Base-by-base conservation (phyloP, 2,797 vertebrate species). In the Hemitrygon akajei region DNA sequence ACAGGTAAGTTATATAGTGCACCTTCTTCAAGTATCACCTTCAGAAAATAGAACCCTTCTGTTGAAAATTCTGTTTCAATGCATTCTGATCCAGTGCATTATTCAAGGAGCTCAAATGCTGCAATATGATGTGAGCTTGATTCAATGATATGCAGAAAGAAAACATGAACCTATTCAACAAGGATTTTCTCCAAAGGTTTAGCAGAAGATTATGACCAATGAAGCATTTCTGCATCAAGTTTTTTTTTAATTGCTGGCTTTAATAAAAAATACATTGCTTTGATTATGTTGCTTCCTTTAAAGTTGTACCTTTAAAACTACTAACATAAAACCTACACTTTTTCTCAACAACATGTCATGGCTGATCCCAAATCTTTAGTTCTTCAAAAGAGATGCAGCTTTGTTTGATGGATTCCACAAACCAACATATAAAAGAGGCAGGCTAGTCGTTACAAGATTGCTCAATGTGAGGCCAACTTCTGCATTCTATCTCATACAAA, bases 371-470 rank as follows among this genome's bases (percentile, higher is more conserved):
- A 93, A 93, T 56, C 73, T 58, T 93, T 71, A 93, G 91, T 3
- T 75, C 91, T 92, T 93, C 91, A 93, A 58, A 93, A 76, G 69
- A 6, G 27, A 93, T 56, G 30, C 73, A 6, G 37, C 40, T 93
- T 25, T 25, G 37, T 93, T 76, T 93, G 91, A 93, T 93, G 71
- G 22, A 93, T 76, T 75, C 47, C 73, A 73, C 40, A 75, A 93
- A 76, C 91, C 71, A 93, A 73, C 27, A 75, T 93, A 75, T 73
- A 76, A 76, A 37, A 69, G 71, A 93, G 71, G 12, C 37, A 56
- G 91, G 47, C 91, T 93, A 93, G 91, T 93, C 27, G 25, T 93
- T 93, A 93, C 66, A 93, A 76, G 91, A 93, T 93, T 93, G 27
- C 47, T 93, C 71, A 37, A 93, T n/a, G 25, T 27, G 22, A 58